Evolutionary conservation across 2,113 vertebrate species (phyloP).

Genomic region (Oncorhynchus clarkii): DNA sequence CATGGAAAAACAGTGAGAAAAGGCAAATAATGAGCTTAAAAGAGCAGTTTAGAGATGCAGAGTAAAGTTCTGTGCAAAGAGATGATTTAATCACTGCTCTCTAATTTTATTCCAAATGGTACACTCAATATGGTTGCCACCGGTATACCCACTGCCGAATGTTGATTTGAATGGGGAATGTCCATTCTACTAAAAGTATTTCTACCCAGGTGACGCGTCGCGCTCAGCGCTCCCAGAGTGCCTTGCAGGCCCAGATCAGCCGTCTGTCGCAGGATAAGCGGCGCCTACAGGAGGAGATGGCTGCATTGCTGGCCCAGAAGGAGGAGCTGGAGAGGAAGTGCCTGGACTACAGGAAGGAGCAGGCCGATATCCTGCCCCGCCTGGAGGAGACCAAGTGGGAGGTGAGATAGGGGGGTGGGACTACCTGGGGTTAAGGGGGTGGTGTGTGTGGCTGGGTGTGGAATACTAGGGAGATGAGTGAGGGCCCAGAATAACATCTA

Average conservation of each 20-base stretch:
- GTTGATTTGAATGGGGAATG: neutral
- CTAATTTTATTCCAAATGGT: too few species aligned
- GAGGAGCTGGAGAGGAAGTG: slow-evolving; percentile 88
- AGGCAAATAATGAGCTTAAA: too few species aligned
- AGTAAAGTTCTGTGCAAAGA: too few species aligned
- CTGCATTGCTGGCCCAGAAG: slow-evolving; percentile 79
- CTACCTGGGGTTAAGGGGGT: neutral
- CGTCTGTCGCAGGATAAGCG: slow-evolving; percentile 88
- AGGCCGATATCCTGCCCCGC: slow-evolving; percentile 85
- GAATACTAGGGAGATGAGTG: neutral
- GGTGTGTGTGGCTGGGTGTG: neutral
- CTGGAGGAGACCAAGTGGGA: slow-evolving; percentile 92
- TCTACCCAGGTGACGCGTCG: slow-evolving; percentile 67
- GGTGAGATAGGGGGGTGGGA: slow-evolving; percentile 57
- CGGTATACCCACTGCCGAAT: neutral
- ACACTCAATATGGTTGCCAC: too few species aligned
- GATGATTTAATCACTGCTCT: too few species aligned
- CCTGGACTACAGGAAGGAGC: slow-evolving; percentile 86
- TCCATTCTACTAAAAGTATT: neutral
- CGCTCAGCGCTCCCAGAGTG: slow-evolving; percentile 83
- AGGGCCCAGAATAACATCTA: neutral
- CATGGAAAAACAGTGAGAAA: too few species aligned
- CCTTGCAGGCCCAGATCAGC: slow-evolving; percentile 84
- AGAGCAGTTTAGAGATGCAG: too few species aligned
- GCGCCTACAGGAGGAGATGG: slow-evolving; percentile 80